Evolutionary conservation across 30 jellyfish, hydroid and myxozoan species (phyloP), one percentile per base, ranked within the genome.

Genomic region (Aurelia sp.): DNA sequence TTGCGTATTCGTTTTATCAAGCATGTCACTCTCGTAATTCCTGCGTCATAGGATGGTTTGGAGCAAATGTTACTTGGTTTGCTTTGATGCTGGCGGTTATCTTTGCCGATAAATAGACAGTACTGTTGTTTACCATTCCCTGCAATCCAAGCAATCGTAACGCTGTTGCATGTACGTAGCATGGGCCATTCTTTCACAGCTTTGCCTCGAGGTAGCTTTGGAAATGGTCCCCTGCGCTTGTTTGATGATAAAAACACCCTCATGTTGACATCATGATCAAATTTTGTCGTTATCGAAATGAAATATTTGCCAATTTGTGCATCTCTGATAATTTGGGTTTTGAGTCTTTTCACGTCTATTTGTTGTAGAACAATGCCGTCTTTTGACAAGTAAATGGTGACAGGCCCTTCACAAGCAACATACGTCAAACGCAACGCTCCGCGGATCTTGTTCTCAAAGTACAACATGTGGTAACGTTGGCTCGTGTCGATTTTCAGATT

Each of bases 141-240:
- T 12, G 85, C 86, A 33, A 83, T 69, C 92, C 92, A 83, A 7
- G 92, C 92, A 11, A 83, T 62, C 10, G 92, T 83, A 19, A 83
- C 81, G 31, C 92, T 83, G 10, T 58, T 60, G 80, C 92, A 83
- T 27, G 92, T 83, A 11, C 92, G 85, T 21, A 72, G 80, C 85
- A 69, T 58, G 3, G 92, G 92, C 92, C 92, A 83, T 61, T 83
- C 92, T 47, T 72, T 83, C 20, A 83, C 84, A n/a, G 76, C 62
- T 6, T 27, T 71, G 21, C 92, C 92, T 23, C 62, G 77, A 20
- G 85, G 92, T 19, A 83, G 71, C 22, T 74, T 76, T 31, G 92
- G 86, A 52, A 70, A 83, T 52, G 92, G 92, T 4, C 84, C 85
- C 59, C 92, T 23, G 22, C 79, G 86, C 58, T 21, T 72, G 62